Evolutionary conservation across 2,797 vertebrate species (phyloP), one percentile per base, ranked within the genome.

Genomic region (Phrynocephalus guinanensis): DNA sequence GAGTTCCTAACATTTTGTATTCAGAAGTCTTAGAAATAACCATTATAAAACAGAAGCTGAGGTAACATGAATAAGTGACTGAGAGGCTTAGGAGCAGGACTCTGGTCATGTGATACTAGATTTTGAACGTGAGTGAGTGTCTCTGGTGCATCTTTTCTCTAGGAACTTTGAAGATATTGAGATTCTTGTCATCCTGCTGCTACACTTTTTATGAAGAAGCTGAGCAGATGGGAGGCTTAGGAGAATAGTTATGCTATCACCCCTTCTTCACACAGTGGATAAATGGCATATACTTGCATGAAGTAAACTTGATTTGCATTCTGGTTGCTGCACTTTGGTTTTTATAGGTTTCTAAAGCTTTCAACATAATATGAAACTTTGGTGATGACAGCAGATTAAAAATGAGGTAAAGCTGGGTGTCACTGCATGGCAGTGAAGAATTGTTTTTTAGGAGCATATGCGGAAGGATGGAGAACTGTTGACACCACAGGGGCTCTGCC

Each of bases 21-120:
- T 86, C 26, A 73, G 44, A n/a, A 28, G 66, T 63, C n/a, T 81
- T 48, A 81, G 26, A 76, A 70, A 0, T 20, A 63, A 30, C 6
- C 81, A 0, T 44, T 80, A 13, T 22, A 83, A 26, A 50, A 71
- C 82, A 76, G 77, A 88, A 89, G 77, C 82, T 83, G 84, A 91
- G 73, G 66, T 63, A 71, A 26, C 44, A 22, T n/a, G 6, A 60
- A 9, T 26, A 79, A 5, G 28, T 78, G 90, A 82, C 90, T 44
- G 0, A 0, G 82, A 81, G 72, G 80, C 44, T 67, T 77, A 44
- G 75, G 78, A 93, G 84, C 52, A 86, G 82, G 84, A 88, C 71
- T 91, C 16, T 77, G 18, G 30, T 87, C 16, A 86, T 87, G 18
- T 79, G 8, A n/a, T 73, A 38, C 52, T 76, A 79, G 6, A 72